Evolutionary conservation across 2,113 vertebrate species (phyloP), one percentile per base, ranked within the genome.

Genomic region (Vireo altiloquus): DNA sequence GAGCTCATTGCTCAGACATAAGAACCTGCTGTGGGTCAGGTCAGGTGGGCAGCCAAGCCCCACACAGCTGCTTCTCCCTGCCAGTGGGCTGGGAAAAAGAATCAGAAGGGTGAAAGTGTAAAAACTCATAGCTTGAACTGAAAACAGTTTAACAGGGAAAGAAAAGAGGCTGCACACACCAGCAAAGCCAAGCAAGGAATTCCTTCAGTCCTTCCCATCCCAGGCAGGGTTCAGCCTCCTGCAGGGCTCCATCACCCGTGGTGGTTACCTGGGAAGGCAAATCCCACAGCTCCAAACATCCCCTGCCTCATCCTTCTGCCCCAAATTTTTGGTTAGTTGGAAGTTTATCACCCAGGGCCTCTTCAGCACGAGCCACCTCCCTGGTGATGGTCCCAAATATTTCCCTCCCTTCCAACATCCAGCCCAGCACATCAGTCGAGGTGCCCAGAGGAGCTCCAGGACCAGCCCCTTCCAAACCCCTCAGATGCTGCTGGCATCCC

Each of bases 261-360:
- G 16, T 11, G 40, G 21, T 47, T 5, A 37, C 52, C 30, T 31
- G 63, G 64, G 18, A 39, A 68, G 42, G 44, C 17, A 28, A 92
- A 49, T 1, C 0, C 21, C 17, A 0, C 10, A 19, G 20, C 35
- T 56, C 56, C 54, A 44, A 35, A 53, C 3, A 5, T 20, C 35
- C 19, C 27, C 18, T 5, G 2, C 21, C 52, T 54, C 15, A 39
- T 79, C 56, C 54, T 74, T 2, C 60, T 54, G 19, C 24, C 28
- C 42, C 31, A 33, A 9, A 15, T 53, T 19, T 44, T 64, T 44
- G 24, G 12, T 59, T 35, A 11, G 4, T 25, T 39, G 35, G 46
- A 30, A 18, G n/a, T 78, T 64, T 15, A 24, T 61, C 47, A 14
- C 4, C 37, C 22, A 27, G 53, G 42, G 12, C 6, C 15, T 33